Evolutionary conservation across 2,888 invertebrate genomes (phyloP).

Genomic region (Alsophila aescularia): DNA sequence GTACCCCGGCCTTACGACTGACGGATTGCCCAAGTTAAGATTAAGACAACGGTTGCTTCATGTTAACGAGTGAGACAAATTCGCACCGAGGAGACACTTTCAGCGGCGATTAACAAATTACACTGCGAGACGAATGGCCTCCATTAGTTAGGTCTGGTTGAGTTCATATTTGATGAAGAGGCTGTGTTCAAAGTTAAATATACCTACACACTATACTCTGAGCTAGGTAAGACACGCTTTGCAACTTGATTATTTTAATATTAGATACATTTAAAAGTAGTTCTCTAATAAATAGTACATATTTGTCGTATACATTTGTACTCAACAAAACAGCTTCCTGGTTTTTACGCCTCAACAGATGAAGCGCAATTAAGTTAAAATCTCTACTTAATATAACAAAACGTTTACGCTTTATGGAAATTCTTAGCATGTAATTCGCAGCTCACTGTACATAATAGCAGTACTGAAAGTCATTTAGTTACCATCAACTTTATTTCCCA

Average conservation of each 20-base stretch:
- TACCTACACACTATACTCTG: too few relatives aligned
- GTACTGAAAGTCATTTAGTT: not conserved
- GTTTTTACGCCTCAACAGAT: constrained; percentile 1
- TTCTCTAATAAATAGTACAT: too few relatives aligned
- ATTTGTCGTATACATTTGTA: too few relatives aligned
- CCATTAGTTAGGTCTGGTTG: constrained; percentile 31
- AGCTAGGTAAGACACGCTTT: too few relatives aligned
- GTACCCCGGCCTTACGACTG: constrained; percentile 52
- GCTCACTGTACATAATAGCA: constrained; percentile 12
- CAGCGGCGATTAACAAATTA: constrained; percentile 51
- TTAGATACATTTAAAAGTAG: too few relatives aligned
- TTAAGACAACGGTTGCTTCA: constrained; percentile 55
- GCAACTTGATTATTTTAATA: too few relatives aligned
- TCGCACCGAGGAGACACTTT: constrained; percentile 45
- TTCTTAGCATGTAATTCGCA: constrained; percentile 40
- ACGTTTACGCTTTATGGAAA: constrained; percentile 29
- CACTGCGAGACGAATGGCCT: constrained; percentile 43
- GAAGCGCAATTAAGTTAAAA: constrained; percentile 25
- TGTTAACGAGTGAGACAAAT: constrained; percentile 49
- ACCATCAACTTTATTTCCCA: too few relatives aligned
- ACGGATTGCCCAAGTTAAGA: constrained; percentile 60
- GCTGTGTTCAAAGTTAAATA: not conserved
- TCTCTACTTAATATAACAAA: constrained; percentile 29
- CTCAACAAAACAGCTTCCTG: not conserved
- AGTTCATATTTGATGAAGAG: constrained; percentile 3